Conservation (phyloP, 2,113 vertebrate genomes). For the Rynchops niger region DNA sequence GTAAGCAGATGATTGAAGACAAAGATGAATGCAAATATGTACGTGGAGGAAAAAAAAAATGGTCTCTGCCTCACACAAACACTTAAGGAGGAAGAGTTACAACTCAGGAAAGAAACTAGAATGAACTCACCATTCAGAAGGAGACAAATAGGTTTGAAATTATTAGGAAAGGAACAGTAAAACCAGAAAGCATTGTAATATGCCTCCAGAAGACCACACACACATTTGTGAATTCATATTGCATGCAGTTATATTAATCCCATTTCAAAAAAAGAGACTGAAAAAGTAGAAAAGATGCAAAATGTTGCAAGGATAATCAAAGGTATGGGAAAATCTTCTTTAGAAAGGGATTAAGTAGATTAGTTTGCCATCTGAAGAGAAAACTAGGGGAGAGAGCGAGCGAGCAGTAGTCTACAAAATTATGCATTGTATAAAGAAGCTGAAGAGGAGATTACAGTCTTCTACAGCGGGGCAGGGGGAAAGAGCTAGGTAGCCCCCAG, state of each 20-base stretch:
- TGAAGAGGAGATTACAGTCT: background rate
- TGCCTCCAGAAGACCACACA: background rate
- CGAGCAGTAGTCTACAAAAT: background rate
- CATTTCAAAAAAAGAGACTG: background rate
- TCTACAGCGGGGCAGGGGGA: background rate
- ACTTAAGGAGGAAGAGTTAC: background rate
- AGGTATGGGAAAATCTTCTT: constrained; percentile 27
- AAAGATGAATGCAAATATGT: background rate
- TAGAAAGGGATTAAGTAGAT: constrained; percentile 39
- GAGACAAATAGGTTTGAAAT: background rate
- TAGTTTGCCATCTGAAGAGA: background rate
- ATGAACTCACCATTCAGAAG: background rate
- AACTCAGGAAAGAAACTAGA: background rate
- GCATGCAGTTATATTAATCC: background rate
- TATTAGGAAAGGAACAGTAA: background rate
- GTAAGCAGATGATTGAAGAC: background rate
- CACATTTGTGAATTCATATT: background rate
- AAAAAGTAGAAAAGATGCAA: background rate
- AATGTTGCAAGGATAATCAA: background rate
- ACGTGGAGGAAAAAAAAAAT: background rate
- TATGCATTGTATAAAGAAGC: background rate
- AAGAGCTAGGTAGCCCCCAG: background rate
- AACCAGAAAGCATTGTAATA: background rate
- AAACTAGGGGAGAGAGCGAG: background rate
- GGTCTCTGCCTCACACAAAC: background rate